A percentile compares a stretch with the other conserved stretches of the same genome.
Conservation (phyloP, 2,888 invertebrate genomes). For the Andrena camellia region DNA sequence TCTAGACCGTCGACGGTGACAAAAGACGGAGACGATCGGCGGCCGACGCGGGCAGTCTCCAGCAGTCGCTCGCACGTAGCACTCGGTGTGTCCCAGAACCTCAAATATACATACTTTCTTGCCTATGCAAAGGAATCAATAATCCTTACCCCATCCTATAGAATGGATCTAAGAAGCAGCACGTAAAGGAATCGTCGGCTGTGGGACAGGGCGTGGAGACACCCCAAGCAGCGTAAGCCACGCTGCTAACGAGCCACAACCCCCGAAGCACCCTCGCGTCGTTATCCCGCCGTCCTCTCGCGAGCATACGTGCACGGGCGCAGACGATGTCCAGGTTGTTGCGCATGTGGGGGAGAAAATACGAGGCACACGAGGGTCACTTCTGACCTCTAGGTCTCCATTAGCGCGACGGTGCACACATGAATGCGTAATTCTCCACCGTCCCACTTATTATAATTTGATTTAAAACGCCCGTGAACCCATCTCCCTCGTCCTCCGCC, state of each 20-base stretch:
- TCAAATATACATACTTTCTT: too few species aligned
- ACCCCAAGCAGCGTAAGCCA: conserved; percentile 4
- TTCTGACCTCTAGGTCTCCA: conserved; percentile 72
- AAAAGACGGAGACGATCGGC: too few species aligned
- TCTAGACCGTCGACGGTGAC: too few species aligned
- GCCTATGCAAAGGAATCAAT: too few species aligned
- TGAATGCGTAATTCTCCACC: conserved; percentile 71
- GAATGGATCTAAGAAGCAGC: neutral
- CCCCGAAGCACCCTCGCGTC: conserved; percentile 8
- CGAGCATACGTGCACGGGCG: neutral
- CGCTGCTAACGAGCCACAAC: conserved; percentile 38
- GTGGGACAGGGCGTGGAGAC: conserved; percentile 4
- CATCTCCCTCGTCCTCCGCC: conserved; percentile 59
- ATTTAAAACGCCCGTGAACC: conserved; percentile 68
- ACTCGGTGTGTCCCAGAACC: too few species aligned
- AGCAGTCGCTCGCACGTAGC: too few species aligned
- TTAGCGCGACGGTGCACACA: conserved; percentile 70
- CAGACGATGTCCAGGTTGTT: conserved; percentile 5
- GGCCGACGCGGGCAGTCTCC: too few species aligned
- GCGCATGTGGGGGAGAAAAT: conserved; percentile 37
- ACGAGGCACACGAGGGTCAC: conserved; percentile 65
- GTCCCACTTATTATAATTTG: conserved; percentile 78
- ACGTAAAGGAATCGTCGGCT: conserved; percentile 12
- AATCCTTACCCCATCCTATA: too few species aligned
- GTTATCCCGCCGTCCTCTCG: conserved; percentile 13